phyloP scores from a whole-genome alignment of 2,888 invertebrate genomes.

The Tethea ocularis region DNA sequence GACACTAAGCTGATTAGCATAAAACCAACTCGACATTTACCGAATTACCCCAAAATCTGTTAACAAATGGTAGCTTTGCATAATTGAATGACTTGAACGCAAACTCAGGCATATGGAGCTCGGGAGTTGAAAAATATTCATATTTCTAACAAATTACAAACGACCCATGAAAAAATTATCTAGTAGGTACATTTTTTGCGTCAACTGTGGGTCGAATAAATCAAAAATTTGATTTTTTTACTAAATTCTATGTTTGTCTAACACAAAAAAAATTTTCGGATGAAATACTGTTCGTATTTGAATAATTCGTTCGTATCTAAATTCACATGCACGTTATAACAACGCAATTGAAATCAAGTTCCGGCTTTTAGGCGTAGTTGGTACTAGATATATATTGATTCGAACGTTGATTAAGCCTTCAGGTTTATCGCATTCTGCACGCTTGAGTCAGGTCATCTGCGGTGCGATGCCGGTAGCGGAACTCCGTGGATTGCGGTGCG shows the following conservation, averaged over 20 bases:
- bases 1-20: slow-evolving; percentile 80
- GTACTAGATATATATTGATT: background rate
- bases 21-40: slow-evolving; percentile 73
- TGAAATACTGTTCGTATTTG: slow-evolving; percentile 4
- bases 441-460: slow-evolving; percentile 21
- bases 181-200: slow-evolving; percentile 15
- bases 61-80: slow-evolving; percentile 82
- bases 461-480: slow-evolving; percentile 31
- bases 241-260: slow-evolving; percentile 29
- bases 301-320: too few relatives aligned
- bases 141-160: slow-evolving; percentile 40
- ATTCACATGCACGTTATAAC: too few relatives aligned
- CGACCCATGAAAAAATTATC: slow-evolving; percentile 26
- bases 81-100: slow-evolving; percentile 73
- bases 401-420: background rate
- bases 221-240: slow-evolving; percentile 25
- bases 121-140: slow-evolving; percentile 39
- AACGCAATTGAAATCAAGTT: too few relatives aligned
- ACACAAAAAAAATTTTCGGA: slow-evolving; percentile 19
- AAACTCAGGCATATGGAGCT: slow-evolving; percentile 65
- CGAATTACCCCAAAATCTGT: slow-evolving; percentile 79
- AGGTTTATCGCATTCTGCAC: slow-evolving; percentile 29
- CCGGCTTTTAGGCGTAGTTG: background rate
- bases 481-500: slow-evolving; percentile 41
- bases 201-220: slow-evolving; percentile 18